phyloP scores from a whole-genome alignment of 2,797 vertebrate genomes.

The Steatocranus sp. region DNA sequence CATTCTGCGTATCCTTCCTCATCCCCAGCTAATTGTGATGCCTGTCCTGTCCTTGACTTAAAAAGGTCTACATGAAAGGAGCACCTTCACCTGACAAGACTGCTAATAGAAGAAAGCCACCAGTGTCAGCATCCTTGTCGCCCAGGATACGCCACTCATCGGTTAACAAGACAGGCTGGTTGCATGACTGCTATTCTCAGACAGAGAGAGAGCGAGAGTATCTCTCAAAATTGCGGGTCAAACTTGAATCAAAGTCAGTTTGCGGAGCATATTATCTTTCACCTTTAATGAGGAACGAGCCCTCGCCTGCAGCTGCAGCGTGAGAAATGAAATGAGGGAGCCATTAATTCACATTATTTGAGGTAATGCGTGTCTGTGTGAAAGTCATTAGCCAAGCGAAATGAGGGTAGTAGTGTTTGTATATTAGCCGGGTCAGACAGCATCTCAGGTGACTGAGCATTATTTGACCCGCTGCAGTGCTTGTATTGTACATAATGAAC shows the following conservation, averaged over 20 bases:
- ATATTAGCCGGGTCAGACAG: conserved; percentile 27
- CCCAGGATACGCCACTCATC: conserved; percentile 35
- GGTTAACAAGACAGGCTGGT: conserved; percentile 32
- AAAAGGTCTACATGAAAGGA: conserved; percentile 65
- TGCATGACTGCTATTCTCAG: conserved; percentile 15
- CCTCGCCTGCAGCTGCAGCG: not conserved
- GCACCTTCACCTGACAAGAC: conserved; percentile 69
- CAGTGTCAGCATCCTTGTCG: conserved; percentile 56
- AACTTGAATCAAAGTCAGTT: conserved; percentile 40
- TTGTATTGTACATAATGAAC: conserved; percentile 47
- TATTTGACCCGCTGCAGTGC: conserved; percentile 38
- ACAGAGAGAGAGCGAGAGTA: not conserved
- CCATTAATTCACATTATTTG: conserved; percentile 42
- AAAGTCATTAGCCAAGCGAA: conserved; percentile 52
- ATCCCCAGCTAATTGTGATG: conserved; percentile 61
- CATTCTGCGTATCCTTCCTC: conserved; percentile 56
- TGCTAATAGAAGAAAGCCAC: conserved; percentile 54
- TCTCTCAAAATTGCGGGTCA: conserved; percentile 19
- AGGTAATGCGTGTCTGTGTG: conserved; percentile 29
- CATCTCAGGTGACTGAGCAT: not conserved
- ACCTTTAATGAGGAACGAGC: conserved; percentile 24
- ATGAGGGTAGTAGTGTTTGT: conserved; percentile 46
- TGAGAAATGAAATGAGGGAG: conserved; percentile 30
- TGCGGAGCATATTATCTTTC: conserved; percentile 21
- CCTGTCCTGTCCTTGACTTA: conserved; percentile 65